Evolutionary conservation across 2,113 vertebrate species (phyloP), one percentile per base, ranked within the genome.

Genomic region (Enhydra lutris): DNA sequence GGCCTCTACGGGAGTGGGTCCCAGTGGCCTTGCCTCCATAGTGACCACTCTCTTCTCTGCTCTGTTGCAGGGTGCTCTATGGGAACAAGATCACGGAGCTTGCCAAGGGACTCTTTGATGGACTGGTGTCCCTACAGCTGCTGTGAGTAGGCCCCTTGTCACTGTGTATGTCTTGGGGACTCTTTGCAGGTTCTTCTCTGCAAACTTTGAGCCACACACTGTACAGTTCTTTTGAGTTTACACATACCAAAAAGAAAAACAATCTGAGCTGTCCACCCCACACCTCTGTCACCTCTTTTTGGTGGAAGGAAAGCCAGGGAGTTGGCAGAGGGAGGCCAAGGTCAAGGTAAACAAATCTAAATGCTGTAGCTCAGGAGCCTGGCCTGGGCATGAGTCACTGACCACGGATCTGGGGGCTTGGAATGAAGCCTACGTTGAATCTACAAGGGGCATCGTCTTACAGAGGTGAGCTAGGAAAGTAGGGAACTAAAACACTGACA

Each of bases 61-160:
- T 98, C 98, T 98, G 97, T 98, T 98, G 95, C 99, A 99, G 99
- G 98, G 99, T 99, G 57, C 99, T 99, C 50, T 99, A 99, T 80
- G 99, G 99, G 97, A 99, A 99, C 99, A 99, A 99, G 99, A 99
- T 99, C 98, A 99, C 99, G 0, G 99, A 99, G 98, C 99, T 99
- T 97, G 99, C 99, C 97, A 99, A 99, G 98, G 99, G 99, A 95
- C 98, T 99, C 95, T 99, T 99, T 98, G 99, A 99, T 97, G 99
- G 99, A 97, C 99, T 99, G 94, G 99, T 99, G 97, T 99, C 99
- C 96, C 99, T 99, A 79, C 99, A 99, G 98, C 99, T 99, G 96
- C 99, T 99, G 99, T 99, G 98, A 99, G 99, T 99, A 99, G 98
- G 95, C 98, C 95, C 86, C 47, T 67, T 91, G 78, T 89, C 85